A percentile compares a stretch with the other conserved stretches of the same genome.
Evolutionary conservation across 2,797 vertebrate species (phyloP).

Genomic region (Lindbergichthys nudifrons): DNA sequence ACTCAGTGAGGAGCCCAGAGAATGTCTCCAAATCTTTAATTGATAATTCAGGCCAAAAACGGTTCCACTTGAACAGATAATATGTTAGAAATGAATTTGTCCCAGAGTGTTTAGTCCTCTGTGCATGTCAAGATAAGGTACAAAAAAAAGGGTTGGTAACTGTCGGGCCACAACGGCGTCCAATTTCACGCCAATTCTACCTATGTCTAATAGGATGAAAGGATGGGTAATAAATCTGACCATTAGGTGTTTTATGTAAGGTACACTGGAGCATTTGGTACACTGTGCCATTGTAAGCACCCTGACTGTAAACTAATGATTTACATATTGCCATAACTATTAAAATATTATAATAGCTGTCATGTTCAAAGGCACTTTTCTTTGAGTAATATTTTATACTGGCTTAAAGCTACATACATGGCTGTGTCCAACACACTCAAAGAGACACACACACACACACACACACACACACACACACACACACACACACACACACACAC

Average conservation of each 20-base stretch:
- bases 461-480: no score
- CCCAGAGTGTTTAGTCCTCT: conserved; percentile 67
- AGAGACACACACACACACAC: conserved; percentile 8
- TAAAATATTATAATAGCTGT: conserved; percentile 28
- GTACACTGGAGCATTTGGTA: neutral
- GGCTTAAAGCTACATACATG: conserved; percentile 57
- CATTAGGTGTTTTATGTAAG: conserved; percentile 40
- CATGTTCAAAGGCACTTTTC: conserved; percentile 49
- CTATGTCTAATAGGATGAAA: conserved; percentile 46
- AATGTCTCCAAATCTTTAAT: conserved; percentile 77
- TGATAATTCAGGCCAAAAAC: conserved; percentile 76
- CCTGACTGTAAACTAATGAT: conserved; percentile 22
- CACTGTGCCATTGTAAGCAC: neutral
- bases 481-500: conserved; percentile 29
- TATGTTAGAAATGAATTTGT: conserved; percentile 76
- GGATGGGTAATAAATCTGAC: conserved; percentile 34
- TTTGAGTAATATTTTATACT: conserved; percentile 37
- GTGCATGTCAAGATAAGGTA: conserved; percentile 66
- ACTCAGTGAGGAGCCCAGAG: conserved; percentile 57
- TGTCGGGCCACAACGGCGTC: conserved; percentile 35
- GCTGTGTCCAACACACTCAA: conserved; percentile 38
- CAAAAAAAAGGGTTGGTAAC: conserved; percentile 64
- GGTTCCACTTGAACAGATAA: conserved; percentile 75
- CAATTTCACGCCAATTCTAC: conserved; percentile 64
- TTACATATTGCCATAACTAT: conserved; percentile 25